Conservation (phyloP, 2,797 vertebrate genomes). For the Taenioides sp. region DNA sequence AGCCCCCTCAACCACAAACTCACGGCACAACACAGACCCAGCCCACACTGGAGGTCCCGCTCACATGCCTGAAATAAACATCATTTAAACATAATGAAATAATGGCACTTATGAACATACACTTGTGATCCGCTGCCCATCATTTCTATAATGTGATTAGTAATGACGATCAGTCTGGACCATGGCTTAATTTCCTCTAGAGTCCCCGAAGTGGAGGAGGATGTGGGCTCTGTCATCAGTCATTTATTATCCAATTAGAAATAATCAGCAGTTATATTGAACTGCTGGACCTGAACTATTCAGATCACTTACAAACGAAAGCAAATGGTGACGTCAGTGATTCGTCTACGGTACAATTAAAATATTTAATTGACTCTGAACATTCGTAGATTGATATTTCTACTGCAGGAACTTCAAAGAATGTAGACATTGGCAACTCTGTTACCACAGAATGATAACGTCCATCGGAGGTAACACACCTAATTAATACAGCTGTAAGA, state of each 20-base stretch:
- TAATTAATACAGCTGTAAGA: background rate
- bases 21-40: constrained; percentile 88
- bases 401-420: no score
- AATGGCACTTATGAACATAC: constrained; percentile 15
- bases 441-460: no score
- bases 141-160: constrained; percentile 63
- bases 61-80: constrained; percentile 83
- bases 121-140: constrained; percentile 43
- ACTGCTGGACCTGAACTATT: background rate
- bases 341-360: background rate
- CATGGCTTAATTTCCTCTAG: constrained; percentile 57
- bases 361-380: background rate
- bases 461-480: background rate
- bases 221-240: constrained; percentile 45
- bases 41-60: constrained; percentile 85
- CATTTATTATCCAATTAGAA: constrained; percentile 53
- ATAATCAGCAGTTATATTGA: constrained; percentile 25
- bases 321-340: background rate
- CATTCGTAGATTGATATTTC: no score
- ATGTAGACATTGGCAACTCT: no score
- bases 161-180: constrained; percentile 55
- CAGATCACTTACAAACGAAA: background rate
- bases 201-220: constrained; percentile 51
- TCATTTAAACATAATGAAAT: constrained; percentile 10
- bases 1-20: constrained; percentile 91